Evolutionary conservation across 2,113 vertebrate species (phyloP).

Genomic region (Castor canadensis): DNA sequence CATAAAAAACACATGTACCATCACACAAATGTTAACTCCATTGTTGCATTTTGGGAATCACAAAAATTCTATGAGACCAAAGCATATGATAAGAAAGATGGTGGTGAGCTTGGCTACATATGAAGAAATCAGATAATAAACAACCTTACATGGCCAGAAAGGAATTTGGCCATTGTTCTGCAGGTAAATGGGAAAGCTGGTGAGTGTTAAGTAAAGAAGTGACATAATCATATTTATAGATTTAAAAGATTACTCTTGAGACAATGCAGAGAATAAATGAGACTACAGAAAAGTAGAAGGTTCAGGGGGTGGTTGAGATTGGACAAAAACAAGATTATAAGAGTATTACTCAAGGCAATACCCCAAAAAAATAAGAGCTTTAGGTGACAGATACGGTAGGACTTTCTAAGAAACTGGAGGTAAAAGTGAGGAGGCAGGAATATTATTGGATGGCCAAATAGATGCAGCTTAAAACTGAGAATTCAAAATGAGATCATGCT

Average conservation of each 20-base stretch:
- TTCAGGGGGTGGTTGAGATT: background rate
- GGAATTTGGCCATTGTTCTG: background rate
- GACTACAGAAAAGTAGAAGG: background rate
- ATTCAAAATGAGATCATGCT: background rate
- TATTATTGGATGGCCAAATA: background rate
- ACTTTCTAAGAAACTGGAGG: background rate
- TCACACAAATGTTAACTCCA: background rate
- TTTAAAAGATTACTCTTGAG: slow-evolving; percentile 28
- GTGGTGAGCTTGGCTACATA: background rate
- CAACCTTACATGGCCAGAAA: background rate
- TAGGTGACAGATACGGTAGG: background rate
- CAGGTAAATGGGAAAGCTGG: background rate
- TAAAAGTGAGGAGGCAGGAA: background rate
- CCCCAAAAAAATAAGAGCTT: slow-evolving; percentile 16
- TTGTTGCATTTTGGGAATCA: background rate
- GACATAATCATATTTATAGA: slow-evolving; percentile 19
- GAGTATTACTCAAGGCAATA: background rate
- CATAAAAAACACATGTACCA: background rate
- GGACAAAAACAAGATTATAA: slow-evolving; percentile 35
- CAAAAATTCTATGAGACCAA: background rate
- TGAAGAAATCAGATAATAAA: background rate
- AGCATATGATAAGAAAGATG: background rate
- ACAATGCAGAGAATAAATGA: slow-evolving; percentile 6
- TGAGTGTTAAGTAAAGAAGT: slow-evolving; percentile 2
- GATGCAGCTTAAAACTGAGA: background rate